Evolutionary conservation across 2,113 vertebrate genomes (phyloP).

Genomic region (Bujurquina vittata): DNA sequence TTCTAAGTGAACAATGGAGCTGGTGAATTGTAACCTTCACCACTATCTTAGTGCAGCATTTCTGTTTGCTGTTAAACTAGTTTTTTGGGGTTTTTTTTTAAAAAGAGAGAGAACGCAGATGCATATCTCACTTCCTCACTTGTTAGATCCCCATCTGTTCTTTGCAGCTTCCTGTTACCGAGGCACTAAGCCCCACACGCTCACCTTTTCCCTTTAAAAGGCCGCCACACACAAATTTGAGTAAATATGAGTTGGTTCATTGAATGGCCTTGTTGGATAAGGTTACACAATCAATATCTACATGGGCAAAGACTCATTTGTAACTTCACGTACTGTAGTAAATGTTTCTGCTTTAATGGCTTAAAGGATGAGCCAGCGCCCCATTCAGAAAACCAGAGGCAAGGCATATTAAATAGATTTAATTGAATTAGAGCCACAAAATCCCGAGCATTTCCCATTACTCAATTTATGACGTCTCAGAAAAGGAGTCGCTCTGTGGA

Average conservation of each 20-base stretch:
- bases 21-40: not conserved
- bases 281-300: not conserved
- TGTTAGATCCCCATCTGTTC: not conserved
- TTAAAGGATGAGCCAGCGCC: constrained; percentile 1
- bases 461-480: constrained; percentile 12
- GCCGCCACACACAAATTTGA: not conserved
- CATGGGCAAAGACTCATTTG: fast-evolving
- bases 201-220: not conserved
- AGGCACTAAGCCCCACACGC: not conserved
- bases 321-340: not conserved
- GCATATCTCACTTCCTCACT: constrained; percentile 61
- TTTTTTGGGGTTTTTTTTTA: no score
- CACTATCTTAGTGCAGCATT: not conserved
- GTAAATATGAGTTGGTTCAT: not conserved
- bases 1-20: not conserved
- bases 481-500: not conserved
- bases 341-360: not conserved
- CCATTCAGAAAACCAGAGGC: not conserved
- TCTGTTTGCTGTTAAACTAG: not conserved
- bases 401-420: constrained; percentile 9
- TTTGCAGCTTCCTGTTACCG: constrained; percentile 39
- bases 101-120: constrained; percentile 31
- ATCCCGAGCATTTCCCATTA: not conserved
- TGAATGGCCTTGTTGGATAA: not conserved
- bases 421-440: constrained; percentile 20